These are phyloP conservation scores for Ciconia maguari DNA, from an alignment of 2,113 vertebrate species.

Conservation along the genomic window DNA sequence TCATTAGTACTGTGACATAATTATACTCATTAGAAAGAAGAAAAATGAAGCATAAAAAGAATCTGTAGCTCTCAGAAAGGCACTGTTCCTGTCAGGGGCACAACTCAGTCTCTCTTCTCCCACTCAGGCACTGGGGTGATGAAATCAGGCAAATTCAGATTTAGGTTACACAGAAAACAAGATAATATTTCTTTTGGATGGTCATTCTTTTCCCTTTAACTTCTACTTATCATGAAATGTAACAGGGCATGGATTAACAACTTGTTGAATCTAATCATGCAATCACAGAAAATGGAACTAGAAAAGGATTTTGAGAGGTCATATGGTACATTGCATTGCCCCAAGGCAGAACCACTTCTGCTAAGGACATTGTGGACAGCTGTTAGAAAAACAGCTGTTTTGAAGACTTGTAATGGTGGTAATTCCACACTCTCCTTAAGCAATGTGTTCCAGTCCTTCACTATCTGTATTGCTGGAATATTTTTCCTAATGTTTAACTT, in stretches of 20 bases:
- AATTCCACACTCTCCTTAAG: background rate
- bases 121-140: background rate
- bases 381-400: background rate
- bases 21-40: background rate
- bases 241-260: background rate
- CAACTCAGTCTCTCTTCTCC: background rate
- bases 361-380: background rate
- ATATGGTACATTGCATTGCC: background rate
- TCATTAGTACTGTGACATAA: background rate
- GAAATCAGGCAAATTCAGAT: background rate
- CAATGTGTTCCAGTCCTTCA: background rate
- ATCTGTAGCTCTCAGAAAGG: background rate
- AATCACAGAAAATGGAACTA: background rate
- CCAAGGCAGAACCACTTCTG: background rate
- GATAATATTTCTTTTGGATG: background rate
- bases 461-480: background rate
- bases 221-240: background rate
- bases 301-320: background rate
- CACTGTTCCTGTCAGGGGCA: background rate
- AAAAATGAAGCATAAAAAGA: background rate
- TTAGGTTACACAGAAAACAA: constrained; percentile 3
- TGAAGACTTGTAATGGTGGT: background rate
- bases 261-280: background rate
- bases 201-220: background rate
- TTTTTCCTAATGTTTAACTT: background rate